Conservation (phyloP, 35 echinoderm and acorn worm species). For the Anneissia japonica region DNA sequence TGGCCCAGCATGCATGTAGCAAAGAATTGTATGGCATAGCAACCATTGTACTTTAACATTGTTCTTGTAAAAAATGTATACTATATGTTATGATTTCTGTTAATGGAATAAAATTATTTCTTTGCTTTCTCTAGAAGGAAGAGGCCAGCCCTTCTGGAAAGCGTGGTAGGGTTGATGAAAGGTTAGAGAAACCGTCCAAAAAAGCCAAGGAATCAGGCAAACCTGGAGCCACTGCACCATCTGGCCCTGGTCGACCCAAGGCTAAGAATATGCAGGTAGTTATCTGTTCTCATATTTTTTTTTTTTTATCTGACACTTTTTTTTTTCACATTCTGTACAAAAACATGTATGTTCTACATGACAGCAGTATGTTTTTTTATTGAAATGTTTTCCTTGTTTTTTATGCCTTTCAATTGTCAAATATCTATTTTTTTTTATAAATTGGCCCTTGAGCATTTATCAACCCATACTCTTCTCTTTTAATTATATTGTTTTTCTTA, state of each 20-base stretch:
- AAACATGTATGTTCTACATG: too few relatives aligned
- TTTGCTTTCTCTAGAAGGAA: constrained; percentile 24
- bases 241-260: constrained; percentile 52
- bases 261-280: constrained; percentile 84
- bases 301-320: background rate
- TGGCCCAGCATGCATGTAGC: background rate
- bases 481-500: too few relatives aligned
- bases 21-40: background rate
- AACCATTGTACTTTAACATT: background rate
- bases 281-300: background rate
- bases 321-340: too few relatives aligned
- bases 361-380: too few relatives aligned
- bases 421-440: background rate
- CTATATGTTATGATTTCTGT: background rate
- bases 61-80: background rate
- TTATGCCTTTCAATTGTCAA: background rate
- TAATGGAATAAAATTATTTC: background rate
- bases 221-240: constrained; percentile 28
- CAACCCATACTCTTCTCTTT: background rate
- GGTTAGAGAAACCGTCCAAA: constrained; percentile 76
- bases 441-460: background rate
- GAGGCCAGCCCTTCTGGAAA: constrained; percentile 61
- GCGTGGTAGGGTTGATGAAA: constrained; percentile 67
- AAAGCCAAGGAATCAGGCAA: constrained; percentile 86
- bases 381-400: too few relatives aligned